A percentile compares a stretch with the other conserved stretches of the same genome.
These are phyloP conservation scores for Eucidaris tribuloides DNA, from an alignment of 35 echinoderm and acorn worm species.

Conservation along the genomic window DNA sequence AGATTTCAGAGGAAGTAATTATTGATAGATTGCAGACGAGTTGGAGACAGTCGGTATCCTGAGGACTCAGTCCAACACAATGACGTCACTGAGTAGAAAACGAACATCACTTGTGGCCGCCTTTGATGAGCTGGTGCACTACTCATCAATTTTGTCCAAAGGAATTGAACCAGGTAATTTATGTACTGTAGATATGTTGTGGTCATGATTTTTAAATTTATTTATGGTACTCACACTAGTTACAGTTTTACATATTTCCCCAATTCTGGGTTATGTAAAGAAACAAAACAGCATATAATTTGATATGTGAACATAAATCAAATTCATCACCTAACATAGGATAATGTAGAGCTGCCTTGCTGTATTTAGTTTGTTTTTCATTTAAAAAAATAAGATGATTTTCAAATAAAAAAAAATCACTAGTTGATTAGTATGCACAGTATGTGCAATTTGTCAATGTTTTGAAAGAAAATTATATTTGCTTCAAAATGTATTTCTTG, in stretches of 20 bases:
- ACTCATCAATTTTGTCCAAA: conserved; percentile 68
- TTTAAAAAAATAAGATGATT: no score
- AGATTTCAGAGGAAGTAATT: neutral
- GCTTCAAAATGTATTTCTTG: no score
- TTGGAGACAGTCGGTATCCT: no score
- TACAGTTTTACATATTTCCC: neutral
- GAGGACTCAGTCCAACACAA: neutral
- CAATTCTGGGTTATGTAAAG: neutral
- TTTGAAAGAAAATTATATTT: no score
- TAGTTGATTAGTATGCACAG: no score
- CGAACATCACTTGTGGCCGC: conserved; percentile 52
- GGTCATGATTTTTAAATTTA: neutral
- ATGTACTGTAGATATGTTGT: neutral
- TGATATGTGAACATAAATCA: neutral
- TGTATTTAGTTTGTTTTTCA: no score
- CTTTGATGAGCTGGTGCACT: conserved; percentile 88
- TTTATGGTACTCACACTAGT: neutral
- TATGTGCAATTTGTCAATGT: no score
- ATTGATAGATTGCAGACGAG: no score
- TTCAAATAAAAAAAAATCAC: no score
- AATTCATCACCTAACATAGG: no score
- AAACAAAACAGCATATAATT: neutral
- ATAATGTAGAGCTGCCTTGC: no score
- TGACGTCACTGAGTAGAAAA: neutral
- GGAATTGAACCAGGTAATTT: conserved; percentile 83